A percentile compares a stretch with the other conserved stretches of the same genome.
phyloP scores from a whole-genome alignment of 2,113 vertebrate species.

The Rhizomys pruinosus region DNA sequence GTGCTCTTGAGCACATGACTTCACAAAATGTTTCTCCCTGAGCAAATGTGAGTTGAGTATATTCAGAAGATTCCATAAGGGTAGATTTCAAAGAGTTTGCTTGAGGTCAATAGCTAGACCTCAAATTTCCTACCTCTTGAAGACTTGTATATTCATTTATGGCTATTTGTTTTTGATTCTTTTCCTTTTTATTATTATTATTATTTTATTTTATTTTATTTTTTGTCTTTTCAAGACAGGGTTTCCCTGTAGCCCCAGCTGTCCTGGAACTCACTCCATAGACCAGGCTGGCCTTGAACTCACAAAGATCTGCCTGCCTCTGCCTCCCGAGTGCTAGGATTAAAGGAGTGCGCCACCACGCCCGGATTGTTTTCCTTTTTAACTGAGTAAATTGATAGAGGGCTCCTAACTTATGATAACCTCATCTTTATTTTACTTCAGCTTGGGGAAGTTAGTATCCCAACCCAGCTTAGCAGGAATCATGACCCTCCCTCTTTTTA shows the following conservation, averaged over 20 bases:
- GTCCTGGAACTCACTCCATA: too few species aligned
- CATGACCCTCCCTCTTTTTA: background rate
- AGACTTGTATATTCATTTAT: background rate
- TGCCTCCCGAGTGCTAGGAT: too few species aligned
- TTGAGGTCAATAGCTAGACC: background rate
- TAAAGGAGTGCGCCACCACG: too few species aligned
- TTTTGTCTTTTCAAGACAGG: too few species aligned
- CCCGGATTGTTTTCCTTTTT: too few species aligned
- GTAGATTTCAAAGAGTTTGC: background rate
- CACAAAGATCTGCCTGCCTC: too few species aligned
- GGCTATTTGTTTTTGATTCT: background rate
- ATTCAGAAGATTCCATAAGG: conserved; percentile 24
- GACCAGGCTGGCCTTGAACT: too few species aligned
- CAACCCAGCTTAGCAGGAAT: background rate
- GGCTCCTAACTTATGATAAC: background rate
- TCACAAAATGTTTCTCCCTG: background rate
- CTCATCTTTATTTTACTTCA: background rate
- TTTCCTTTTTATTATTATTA: too few species aligned
- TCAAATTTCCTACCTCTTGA: conserved; percentile 26
- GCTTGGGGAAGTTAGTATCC: background rate
- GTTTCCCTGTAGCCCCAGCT: too few species aligned
- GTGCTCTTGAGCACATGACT: background rate
- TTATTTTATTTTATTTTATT: too few species aligned
- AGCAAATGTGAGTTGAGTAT: background rate
- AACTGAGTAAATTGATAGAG: background rate